Percentiles rank a stretch among this genome's conserved stretches.
Conservation (phyloP, 1,140 invertebrate species). For the Calliphora vicina region DNA sequence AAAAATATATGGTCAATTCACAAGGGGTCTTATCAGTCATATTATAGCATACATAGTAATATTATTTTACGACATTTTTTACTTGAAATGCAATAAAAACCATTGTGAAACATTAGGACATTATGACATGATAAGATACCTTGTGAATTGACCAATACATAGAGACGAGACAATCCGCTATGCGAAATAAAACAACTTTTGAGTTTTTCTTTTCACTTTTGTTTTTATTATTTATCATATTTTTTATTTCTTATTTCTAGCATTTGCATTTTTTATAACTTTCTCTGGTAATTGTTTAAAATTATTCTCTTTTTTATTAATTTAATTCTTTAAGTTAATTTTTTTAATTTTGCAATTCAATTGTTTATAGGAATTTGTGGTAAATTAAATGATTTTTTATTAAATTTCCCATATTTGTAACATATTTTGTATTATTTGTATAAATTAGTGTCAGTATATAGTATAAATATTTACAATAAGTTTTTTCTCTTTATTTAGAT, state of each 20-base stretch:
- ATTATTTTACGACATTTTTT: too few species aligned
- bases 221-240: background rate
- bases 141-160: too few species aligned
- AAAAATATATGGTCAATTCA: too few species aligned
- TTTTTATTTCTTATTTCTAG: constrained; percentile 17
- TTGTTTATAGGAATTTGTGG: constrained; percentile 24
- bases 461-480: background rate
- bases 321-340: background rate
- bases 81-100: too few species aligned
- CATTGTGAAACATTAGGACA: too few species aligned
- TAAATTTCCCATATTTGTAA: constrained; percentile 1
- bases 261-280: constrained; percentile 7
- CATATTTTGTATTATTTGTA: background rate
- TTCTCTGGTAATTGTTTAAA: constrained; percentile 21
- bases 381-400: background rate
- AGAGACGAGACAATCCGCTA: too few species aligned
- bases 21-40: too few species aligned
- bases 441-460: background rate
- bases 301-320: background rate
- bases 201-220: constrained; percentile 2
- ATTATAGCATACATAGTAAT: too few species aligned
- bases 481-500: background rate
- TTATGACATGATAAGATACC: too few species aligned
- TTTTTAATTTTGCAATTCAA: constrained; percentile 17
- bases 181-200: background rate